These are phyloP conservation scores for Ceratina australensis DNA, from an alignment of 1,140 invertebrate genomes.

Conservation along the genomic window DNA sequence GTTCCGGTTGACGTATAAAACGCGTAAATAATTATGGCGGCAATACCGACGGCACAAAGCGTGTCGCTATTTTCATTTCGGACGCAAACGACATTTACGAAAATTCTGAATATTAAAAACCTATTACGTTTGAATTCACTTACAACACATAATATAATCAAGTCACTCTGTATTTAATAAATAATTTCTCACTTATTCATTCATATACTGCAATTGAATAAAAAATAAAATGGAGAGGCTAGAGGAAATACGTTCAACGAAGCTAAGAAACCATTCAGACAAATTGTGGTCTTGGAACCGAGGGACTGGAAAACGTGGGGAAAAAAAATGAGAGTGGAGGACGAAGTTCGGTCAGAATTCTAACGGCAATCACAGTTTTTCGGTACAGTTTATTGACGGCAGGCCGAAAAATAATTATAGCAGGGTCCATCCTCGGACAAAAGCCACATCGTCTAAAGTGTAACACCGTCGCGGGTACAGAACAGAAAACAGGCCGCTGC, in stretches of 20 bases:
- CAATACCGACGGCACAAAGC: neutral
- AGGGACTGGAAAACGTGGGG: neutral
- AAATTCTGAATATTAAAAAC: no score
- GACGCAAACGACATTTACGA: no score
- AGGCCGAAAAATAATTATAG: conserved; percentile 53
- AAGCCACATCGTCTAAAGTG: conserved; percentile 68
- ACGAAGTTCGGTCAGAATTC: conserved; percentile 14
- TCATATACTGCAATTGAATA: neutral
- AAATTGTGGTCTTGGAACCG: neutral
- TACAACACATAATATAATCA: no score
- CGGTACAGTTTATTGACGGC: conserved; percentile 19
- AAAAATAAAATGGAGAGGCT: no score
- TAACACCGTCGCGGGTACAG: conserved; percentile 50
- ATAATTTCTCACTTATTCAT: neutral
- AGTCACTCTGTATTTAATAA: no score
- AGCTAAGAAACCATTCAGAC: neutral
- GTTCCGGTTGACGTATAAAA: conserved; percentile 52
- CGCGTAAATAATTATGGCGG: conserved; percentile 51
- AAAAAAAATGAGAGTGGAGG: neutral
- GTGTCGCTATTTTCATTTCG: conserved; percentile 25
- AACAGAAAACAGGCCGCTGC: conserved; percentile 26
- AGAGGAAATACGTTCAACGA: neutral
- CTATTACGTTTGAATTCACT: no score
- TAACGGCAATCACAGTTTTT: conserved; percentile 23
- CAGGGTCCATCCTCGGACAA: conserved; percentile 37